Evolutionary conservation across 2,888 invertebrate species (phyloP).

Genomic region (Itoplectis maculator): DNA sequence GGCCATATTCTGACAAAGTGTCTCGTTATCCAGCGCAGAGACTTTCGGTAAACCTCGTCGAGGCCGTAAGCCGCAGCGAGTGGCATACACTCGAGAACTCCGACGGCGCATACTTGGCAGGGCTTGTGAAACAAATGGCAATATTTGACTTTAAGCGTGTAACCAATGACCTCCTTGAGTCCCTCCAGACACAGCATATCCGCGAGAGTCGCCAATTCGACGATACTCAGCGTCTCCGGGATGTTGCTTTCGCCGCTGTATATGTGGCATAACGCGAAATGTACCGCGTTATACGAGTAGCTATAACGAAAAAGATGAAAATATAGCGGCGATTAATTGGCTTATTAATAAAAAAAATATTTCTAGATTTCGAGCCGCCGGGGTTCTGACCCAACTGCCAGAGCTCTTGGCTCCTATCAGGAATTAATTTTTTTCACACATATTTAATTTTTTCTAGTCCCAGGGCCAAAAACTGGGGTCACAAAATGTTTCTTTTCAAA

Average conservation of each 20-base stretch:
- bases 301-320: slow-evolving; percentile 83
- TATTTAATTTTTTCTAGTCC: too few relatives aligned
- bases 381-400: too few relatives aligned
- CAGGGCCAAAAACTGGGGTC: too few relatives aligned
- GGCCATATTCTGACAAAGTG: slow-evolving; percentile 96
- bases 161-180: slow-evolving; percentile 95
- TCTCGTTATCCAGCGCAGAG: slow-evolving; percentile 94
- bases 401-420: too few relatives aligned
- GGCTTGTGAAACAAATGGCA: slow-evolving; percentile 99
- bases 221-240: slow-evolving; percentile 93
- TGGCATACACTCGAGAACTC: slow-evolving; percentile 94
- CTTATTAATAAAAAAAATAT: slow-evolving; percentile 12
- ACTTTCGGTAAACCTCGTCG: slow-evolving; percentile 94
- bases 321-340: background rate
- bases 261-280: slow-evolving; percentile 96
- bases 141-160: slow-evolving; percentile 94
- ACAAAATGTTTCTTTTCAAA: too few relatives aligned
- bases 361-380: too few relatives aligned
- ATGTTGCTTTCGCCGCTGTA: slow-evolving; percentile 97
- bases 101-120: slow-evolving; percentile 94
- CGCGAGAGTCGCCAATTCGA: slow-evolving; percentile 94
- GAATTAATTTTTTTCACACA: too few relatives aligned
- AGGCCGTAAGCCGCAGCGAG: slow-evolving; percentile 94
- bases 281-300: slow-evolving; percentile 93
- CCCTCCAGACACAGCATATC: slow-evolving; percentile 96